phyloP scores from a whole-genome alignment of 2,113 vertebrate genomes.

The Orycteropus afer region DNA sequence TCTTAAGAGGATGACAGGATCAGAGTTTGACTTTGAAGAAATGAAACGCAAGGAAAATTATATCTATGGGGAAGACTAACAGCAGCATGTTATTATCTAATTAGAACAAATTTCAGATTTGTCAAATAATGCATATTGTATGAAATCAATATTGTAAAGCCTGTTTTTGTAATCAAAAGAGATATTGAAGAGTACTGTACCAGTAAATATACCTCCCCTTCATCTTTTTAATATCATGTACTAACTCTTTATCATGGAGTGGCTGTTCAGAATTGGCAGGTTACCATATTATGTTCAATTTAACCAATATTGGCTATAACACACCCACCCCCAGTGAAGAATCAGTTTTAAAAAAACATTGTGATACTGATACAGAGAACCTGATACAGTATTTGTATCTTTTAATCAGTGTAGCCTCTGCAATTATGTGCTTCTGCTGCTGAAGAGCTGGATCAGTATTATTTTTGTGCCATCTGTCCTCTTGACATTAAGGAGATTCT shows the following conservation, averaged over 20 bases:
- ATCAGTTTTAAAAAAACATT: neutral
- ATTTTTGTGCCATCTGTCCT: slow-evolving; percentile 44
- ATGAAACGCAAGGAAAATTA: slow-evolving; percentile 95
- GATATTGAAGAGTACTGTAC: slow-evolving; percentile 88
- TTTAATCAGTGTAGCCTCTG: slow-evolving; percentile 70
- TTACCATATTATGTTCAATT: neutral
- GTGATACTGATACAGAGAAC: neutral
- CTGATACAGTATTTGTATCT: slow-evolving; percentile 54
- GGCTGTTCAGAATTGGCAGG: neutral
- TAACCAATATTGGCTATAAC: neutral
- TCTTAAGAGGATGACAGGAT: slow-evolving; percentile 95
- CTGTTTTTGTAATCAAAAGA: slow-evolving; percentile 90
- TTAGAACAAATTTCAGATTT: slow-evolving; percentile 77
- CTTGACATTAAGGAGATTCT: slow-evolving; percentile 35
- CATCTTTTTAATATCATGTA: slow-evolving; percentile 84
- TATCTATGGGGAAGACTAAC: slow-evolving; percentile 92
- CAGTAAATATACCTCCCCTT: slow-evolving; percentile 79
- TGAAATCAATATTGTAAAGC: slow-evolving; percentile 88
- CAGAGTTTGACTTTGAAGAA: slow-evolving; percentile 95
- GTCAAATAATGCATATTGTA: slow-evolving; percentile 83
- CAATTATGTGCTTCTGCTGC: slow-evolving; percentile 67
- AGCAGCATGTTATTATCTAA: slow-evolving; percentile 78
- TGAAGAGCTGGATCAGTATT: slow-evolving; percentile 56
- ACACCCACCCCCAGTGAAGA: neutral
- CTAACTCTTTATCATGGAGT: neutral